These are phyloP conservation scores for Sebastes jordani DNA, from an alignment of 2,797 vertebrate species.

Conservation along the genomic window DNA sequence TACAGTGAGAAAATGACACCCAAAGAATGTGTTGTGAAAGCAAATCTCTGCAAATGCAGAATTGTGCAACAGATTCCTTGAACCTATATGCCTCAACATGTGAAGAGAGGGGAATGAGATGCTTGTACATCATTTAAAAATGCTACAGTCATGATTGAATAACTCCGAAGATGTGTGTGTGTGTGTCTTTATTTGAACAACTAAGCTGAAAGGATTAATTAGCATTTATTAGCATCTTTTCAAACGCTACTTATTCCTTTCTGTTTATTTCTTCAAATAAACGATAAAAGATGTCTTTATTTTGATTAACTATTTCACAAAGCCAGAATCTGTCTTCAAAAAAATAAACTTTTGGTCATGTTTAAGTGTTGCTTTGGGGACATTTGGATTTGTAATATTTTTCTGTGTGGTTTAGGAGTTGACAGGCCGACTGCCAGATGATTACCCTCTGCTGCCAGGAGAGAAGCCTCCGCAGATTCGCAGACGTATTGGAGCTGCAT, in stretches of 20 bases:
- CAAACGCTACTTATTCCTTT: not conserved
- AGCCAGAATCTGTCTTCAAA: not conserved
- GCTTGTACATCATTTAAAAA: conserved; percentile 40
- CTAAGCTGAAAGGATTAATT: not conserved
- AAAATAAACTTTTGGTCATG: not conserved
- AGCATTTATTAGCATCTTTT: not conserved
- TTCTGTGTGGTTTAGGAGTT: conserved; percentile 84
- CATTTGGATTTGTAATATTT: conserved; percentile 13
- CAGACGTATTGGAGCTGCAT: conserved; percentile 88
- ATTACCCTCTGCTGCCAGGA: conserved; percentile 89
- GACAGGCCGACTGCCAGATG: conserved; percentile 85
- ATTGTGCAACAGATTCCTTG: conserved; percentile 74
- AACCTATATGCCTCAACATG: conserved; percentile 75
- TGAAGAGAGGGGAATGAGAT: conserved; percentile 40
- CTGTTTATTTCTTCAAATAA: not conserved
- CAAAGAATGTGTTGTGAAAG: conserved; percentile 70
- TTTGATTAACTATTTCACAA: conserved; percentile 11
- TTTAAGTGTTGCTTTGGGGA: not conserved
- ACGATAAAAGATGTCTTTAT: not conserved
- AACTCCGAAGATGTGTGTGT: not conserved
- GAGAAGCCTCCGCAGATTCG: conserved; percentile 90
- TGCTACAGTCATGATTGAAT: not conserved
- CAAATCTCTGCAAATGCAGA: conserved; percentile 52
- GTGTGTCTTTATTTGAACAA: conserved; percentile 5
- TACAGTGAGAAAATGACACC: conserved; percentile 54